These are phyloP conservation scores for Dolichopus griseipennis DNA, from an alignment of 2,888 invertebrate species.

Conservation along the genomic window DNA sequence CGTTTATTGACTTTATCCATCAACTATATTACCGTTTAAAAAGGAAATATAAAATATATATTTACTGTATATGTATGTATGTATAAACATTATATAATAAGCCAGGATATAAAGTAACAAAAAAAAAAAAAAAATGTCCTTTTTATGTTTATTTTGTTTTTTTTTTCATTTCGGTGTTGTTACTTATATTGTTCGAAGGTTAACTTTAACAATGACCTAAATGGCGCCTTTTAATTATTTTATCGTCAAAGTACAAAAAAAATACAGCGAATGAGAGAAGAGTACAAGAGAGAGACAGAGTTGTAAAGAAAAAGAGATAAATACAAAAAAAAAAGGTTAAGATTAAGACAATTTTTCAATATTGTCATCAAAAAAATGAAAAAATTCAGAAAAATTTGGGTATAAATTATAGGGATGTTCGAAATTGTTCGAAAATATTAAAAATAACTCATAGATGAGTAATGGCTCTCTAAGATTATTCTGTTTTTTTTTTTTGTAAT, in stretches of 20 bases:
- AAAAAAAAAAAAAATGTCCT: background rate
- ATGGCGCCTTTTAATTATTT: conserved; percentile 6
- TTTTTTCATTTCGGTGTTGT: background rate
- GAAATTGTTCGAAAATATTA: background rate
- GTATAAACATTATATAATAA: background rate
- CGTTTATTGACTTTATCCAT: conserved; percentile 4
- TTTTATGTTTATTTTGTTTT: background rate
- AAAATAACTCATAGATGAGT: background rate
- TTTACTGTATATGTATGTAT: too few relatives aligned
- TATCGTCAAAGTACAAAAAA: background rate
- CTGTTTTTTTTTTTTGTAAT: too few relatives aligned
- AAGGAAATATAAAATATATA: background rate
- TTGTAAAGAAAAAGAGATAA: background rate
- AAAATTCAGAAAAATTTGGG: background rate
- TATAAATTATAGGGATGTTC: background rate
- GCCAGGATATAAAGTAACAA: conserved; percentile 6
- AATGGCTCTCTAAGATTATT: background rate
- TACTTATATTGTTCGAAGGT: background rate
- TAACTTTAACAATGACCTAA: background rate
- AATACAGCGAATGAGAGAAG: too few relatives aligned
- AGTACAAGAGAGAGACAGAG: background rate
- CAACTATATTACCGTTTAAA: background rate
- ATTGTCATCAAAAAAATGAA: background rate
- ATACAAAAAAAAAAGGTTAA: background rate
- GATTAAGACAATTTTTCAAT: background rate